Evolutionary conservation across 2,113 vertebrate species (phyloP), one percentile per base, ranked within the genome.

Genomic region (Tor tambroides): DNA sequence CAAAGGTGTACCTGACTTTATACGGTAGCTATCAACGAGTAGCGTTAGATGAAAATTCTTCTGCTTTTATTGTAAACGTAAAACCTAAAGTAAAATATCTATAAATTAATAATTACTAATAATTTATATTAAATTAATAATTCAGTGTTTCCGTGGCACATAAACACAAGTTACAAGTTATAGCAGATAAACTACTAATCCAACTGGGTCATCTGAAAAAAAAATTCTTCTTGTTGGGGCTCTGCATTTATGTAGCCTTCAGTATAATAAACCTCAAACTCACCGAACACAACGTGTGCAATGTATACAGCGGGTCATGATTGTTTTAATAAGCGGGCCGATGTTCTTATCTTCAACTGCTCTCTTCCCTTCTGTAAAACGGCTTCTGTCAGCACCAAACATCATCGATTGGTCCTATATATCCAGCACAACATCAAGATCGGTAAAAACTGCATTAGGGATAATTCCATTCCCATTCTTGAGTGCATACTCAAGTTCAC

Each of bases 221-320:
- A 71, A 19, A 35, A 32, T 17, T 15, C 30, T 35, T 21, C 8
- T 9, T 35, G 28, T 35, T 35, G 15, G 19, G 19, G 30, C 17
- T 3, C 14, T 21, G 7, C 30, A 69, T 71, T 59, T 79, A 56
- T 12, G 54, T 38, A 38, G 30, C 51, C 8, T 80, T 1, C 23
- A 80, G 4, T 19, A 30, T 28, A 54, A 78, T 4, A 83, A 2
- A 71, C 28, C 21, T 71, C 32, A 11, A 59, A 61, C 30, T 94
- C 91, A 99, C 98, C 98, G 97, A 92, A 99, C 98, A 61, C 98
- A 99, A 46, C 98, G 96, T 54, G 98, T 99, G 91, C 98, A 99
- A 91, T 99, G 98, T 93, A 99, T 99, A 89, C 98, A 99, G 80
- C 98, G 97, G 6, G 98, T 99, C 98, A 99, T 99, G 91, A 99